Evolutionary conservation across 2,113 vertebrate genomes (phyloP).

Genomic region (Actenoides lindsayi): DNA sequence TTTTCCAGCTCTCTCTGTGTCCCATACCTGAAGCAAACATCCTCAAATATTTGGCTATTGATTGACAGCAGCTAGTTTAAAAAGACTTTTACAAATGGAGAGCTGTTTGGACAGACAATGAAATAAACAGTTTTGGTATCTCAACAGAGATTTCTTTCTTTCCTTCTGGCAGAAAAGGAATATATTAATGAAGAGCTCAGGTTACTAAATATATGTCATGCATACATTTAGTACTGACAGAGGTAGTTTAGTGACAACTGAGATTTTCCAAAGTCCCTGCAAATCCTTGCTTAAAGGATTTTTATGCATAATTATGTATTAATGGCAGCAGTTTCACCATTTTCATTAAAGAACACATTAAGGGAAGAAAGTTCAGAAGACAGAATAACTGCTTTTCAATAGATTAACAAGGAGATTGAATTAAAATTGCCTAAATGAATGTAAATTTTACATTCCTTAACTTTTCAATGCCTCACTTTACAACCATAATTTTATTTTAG

Average conservation of each 20-base stretch:
- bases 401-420: neutral
- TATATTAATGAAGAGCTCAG: neutral
- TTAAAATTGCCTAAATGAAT: neutral
- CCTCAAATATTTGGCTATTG: neutral
- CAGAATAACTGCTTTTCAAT: neutral
- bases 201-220: neutral
- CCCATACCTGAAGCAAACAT: neutral
- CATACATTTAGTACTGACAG: neutral
- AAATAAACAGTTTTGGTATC: neutral
- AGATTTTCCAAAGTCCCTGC: neutral
- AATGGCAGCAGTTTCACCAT: neutral
- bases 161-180: neutral
- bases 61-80: neutral
- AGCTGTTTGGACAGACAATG: neutral
- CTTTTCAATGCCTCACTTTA: neutral
- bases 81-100: neutral
- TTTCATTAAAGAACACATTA: neutral
- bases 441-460: neutral
- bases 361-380: neutral
- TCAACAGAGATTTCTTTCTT: neutral
- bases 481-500: neutral
- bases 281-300: neutral
- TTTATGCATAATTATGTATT: neutral
- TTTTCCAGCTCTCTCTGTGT: neutral
- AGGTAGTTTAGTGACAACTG: neutral